Evolutionary conservation across 2,888 invertebrate genomes (phyloP).

Genomic region (Heliconius sara): DNA sequence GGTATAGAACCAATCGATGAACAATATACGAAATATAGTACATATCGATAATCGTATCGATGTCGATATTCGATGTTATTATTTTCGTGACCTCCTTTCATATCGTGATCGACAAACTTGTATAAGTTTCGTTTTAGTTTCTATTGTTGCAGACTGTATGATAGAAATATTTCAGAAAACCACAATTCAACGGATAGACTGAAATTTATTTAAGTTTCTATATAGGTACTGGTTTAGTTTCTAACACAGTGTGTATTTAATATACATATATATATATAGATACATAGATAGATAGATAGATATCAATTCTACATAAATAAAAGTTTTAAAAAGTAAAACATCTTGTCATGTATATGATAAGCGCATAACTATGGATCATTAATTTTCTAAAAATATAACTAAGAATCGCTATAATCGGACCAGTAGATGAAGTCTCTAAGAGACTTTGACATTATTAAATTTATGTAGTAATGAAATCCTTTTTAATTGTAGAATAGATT

Average conservation of each 20-base stretch:
- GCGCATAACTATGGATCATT: too few species aligned
- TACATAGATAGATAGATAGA: too few species aligned
- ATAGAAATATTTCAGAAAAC: constrained; percentile 21
- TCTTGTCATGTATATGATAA: too few species aligned
- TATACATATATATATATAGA: too few species aligned
- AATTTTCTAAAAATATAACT: background rate
- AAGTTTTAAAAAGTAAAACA: too few species aligned
- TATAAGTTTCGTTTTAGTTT: constrained; percentile 9
- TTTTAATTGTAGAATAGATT: constrained; percentile 28
- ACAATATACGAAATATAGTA: background rate
- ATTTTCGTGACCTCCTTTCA: background rate
- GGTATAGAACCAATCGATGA: background rate
- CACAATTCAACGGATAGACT: background rate
- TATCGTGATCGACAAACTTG: background rate
- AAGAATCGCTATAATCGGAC: background rate
- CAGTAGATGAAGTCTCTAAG: background rate
- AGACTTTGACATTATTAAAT: constrained; percentile 3
- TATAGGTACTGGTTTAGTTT: background rate
- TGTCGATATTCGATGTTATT: constrained; percentile 1
- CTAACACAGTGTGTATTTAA: too few species aligned
- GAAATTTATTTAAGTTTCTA: constrained; percentile 17
- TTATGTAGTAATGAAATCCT: constrained; percentile 27
- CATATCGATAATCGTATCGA: background rate
- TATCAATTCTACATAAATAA: too few species aligned
- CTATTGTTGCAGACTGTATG: background rate